Base-by-base conservation (phyloP, 30 jellyfish, hydroid and myxozoan genomes). In the Rhopilema esculentum region DNA sequence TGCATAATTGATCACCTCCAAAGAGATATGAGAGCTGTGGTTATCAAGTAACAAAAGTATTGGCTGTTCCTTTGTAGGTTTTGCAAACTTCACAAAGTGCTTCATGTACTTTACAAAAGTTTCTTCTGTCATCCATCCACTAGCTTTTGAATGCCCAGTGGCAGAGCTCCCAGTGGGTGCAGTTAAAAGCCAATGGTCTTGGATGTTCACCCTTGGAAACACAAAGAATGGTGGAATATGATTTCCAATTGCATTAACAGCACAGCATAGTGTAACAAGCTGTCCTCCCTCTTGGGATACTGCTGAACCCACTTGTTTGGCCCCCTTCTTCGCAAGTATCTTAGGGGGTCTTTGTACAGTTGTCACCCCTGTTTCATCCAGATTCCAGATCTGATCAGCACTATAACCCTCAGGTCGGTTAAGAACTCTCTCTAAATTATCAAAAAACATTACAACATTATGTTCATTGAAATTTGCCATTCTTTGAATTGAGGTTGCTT, bases 91-190 rank as follows among this genome's bases (percentile, higher is more conserved):
- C n/a, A n/a, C n/a, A n/a, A n/a, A n/a, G n/a, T n/a, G n/a, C n/a
- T n/a, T n/a, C n/a, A n/a, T n/a, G n/a, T n/a, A n/a, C n/a, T n/a
- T n/a, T n/a, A 0, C 32, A 81, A 68, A 89, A 16, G 24, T 8
- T 62, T 28, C 90, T 62, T 57, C 84, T 31, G 75, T 77, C 90
- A 80, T 81, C 94, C 97, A 89, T 29, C 90, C 91, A 64, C 73
- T 19, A 69, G 79, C 82, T 19, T 63, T 29, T 88, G 94, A 65
- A 21, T 21, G 78, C 17, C 94, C 97, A 28, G 77, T 76, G 18
- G 74, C 67, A 57, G 69, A 6, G 77, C 83, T 24, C 8, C 79
- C 80, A 1, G 89, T 25, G 4, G 97, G 93, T 24, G 94, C 97
- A 28, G 67, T 70, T 4, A 18, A 40, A 21, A 88, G 89, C 19